Evolutionary conservation across 1,140 invertebrate species (phyloP).

Genomic region (Macrotrachela quadricornifera): DNA sequence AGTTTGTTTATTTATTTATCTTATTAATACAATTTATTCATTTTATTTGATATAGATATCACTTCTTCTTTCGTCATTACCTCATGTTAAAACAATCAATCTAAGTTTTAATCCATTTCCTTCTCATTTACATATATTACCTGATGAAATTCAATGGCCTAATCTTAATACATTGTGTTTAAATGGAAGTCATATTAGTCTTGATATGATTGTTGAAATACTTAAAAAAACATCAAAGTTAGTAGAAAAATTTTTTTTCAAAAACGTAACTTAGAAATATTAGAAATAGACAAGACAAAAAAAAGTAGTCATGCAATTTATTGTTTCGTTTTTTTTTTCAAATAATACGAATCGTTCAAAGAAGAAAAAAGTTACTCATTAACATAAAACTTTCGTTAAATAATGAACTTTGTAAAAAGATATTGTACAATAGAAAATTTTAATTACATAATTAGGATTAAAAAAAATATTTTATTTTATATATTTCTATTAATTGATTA

Average conservation of each 20-base stretch:
- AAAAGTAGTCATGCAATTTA: too few relatives aligned
- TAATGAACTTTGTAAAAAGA: too few relatives aligned
- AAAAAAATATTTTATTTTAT: too few relatives aligned
- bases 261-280: not conserved
- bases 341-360: too few relatives aligned
- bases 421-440: too few relatives aligned
- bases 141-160: not conserved
- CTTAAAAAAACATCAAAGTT: not conserved
- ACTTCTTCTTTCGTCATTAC: not conserved
- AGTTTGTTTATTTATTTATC: conserved; percentile 29
- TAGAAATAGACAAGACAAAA: too few relatives aligned
- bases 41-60: not conserved
- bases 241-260: not conserved
- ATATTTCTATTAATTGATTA: too few relatives aligned
- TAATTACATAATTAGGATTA: too few relatives aligned
- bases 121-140: conserved; percentile 2
- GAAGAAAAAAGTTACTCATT: too few relatives aligned
- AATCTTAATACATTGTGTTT: not conserved
- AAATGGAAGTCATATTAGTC: not conserved
- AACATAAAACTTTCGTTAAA: too few relatives aligned
- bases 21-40: not conserved
- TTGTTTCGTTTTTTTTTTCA: too few relatives aligned
- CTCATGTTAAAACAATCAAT: not conserved
- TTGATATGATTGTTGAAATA: too few relatives aligned
- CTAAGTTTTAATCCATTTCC: not conserved